A percentile compares a stretch with the other conserved stretches of the same genome.
phyloP scores from a whole-genome alignment of 2,797 vertebrate species.

The Hoplostethus mediterraneus region DNA sequence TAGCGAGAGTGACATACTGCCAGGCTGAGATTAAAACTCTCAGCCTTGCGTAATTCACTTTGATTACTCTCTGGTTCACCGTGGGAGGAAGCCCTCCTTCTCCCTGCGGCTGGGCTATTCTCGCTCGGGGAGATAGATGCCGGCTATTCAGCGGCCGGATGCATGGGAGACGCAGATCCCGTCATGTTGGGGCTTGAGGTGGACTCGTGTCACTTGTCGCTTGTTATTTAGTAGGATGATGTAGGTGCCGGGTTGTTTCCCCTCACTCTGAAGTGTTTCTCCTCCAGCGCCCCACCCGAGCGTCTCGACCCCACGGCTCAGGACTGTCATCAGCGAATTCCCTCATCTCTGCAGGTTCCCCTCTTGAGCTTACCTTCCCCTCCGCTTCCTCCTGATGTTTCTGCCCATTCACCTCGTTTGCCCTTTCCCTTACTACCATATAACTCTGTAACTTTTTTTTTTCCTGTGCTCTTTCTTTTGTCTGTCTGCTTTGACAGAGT shows the following conservation, averaged over 20 bases:
- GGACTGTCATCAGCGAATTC: slow-evolving; percentile 4
- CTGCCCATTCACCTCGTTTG: slow-evolving; percentile 8
- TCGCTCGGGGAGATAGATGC: neutral
- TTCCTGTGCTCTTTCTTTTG: slow-evolving; percentile 28
- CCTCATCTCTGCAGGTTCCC: neutral
- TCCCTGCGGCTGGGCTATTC: neutral
- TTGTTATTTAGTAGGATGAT: neutral
- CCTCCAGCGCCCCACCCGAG: no score
- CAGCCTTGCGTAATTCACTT: slow-evolving; percentile 53
- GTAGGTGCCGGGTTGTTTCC: neutral
- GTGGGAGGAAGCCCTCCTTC: neutral
- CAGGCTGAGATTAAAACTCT: slow-evolving; percentile 59
- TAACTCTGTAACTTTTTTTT: slow-evolving; percentile 22
- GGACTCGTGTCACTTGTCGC: neutral
- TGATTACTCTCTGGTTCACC: slow-evolving; percentile 35
- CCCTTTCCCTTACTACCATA: slow-evolving; percentile 15
- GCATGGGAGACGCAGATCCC: no score
- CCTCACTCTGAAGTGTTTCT: neutral
- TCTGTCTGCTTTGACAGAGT: slow-evolving; percentile 53
- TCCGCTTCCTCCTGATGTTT: slow-evolving; percentile 22
- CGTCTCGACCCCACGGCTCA: neutral
- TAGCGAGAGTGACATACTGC: slow-evolving; percentile 38
- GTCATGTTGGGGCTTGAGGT: neutral
- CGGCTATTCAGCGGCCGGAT: no score
- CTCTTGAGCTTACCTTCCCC: neutral